Evolutionary conservation across 2,888 invertebrate genomes (phyloP).

Genomic region (Drosophila falleni): DNA sequence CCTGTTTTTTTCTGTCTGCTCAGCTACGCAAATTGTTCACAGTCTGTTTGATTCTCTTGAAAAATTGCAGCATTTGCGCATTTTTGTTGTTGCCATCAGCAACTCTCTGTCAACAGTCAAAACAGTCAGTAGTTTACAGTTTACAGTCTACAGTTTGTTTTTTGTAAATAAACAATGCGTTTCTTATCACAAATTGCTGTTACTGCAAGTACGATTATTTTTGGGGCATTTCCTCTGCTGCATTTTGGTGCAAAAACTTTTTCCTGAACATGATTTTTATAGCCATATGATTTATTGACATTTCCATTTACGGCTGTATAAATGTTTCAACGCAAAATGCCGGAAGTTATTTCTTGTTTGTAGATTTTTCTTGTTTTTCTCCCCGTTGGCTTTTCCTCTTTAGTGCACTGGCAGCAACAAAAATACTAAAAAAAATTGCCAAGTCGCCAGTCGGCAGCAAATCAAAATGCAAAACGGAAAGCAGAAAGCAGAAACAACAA

Average conservation of each 20-base stretch:
- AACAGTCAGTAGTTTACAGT: conserved; percentile 19
- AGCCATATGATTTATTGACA: conserved; percentile 77
- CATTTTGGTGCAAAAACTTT: conserved; percentile 57
- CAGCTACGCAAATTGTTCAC: conserved; percentile 36
- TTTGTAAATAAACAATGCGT: conserved; percentile 32
- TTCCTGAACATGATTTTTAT: conserved; percentile 74
- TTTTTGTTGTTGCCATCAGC: conserved; percentile 11
- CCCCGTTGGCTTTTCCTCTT: conserved; percentile 20
- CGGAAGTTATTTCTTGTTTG: conserved; percentile 80
- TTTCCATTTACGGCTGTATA: conserved; percentile 79
- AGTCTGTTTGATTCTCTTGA: conserved; percentile 27
- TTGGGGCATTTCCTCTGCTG: conserved; percentile 47
- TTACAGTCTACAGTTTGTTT: conserved; percentile 7
- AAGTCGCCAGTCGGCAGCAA: conserved; percentile 56
- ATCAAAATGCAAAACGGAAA: conserved; percentile 77
- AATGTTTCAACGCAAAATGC: conserved; percentile 79
- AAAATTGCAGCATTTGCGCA: conserved; percentile 17
- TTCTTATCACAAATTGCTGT: conserved; percentile 41
- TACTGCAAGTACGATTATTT: conserved; percentile 11
- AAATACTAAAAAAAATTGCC: conserved; percentile 63
- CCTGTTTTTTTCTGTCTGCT: background rate
- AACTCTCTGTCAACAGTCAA: conserved; percentile 13
- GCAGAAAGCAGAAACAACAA: conserved; percentile 26
- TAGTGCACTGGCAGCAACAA: conserved; percentile 11
- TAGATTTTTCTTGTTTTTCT: conserved; percentile 36